phyloP scores from a whole-genome alignment of 2,888 invertebrate genomes.

The Salticus scenicus region DNA sequence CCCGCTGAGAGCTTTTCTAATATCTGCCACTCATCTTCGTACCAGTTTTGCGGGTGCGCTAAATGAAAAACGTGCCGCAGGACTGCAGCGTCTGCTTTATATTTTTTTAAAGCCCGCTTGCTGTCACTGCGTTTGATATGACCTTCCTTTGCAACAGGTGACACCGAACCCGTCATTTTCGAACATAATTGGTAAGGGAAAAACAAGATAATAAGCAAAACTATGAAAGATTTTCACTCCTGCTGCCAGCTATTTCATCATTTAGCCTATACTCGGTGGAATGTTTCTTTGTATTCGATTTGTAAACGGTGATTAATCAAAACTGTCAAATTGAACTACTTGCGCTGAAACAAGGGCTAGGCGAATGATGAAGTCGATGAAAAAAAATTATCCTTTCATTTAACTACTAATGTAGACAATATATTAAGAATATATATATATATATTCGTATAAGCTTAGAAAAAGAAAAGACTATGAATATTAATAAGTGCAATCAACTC shows the following conservation, averaged over 20 bases:
- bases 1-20: conserved; percentile 6
- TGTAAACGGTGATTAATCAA: conserved; percentile 67
- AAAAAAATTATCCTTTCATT: too few species aligned
- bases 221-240: neutral
- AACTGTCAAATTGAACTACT: conserved; percentile 53
- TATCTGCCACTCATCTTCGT: conserved; percentile 48
- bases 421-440: too few species aligned
- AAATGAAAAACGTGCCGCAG: conserved; percentile 44
- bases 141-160: conserved; percentile 50
- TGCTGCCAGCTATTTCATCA: conserved; percentile 3
- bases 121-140: conserved; percentile 26
- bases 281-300: conserved; percentile 59
- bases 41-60: neutral
- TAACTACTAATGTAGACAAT: too few species aligned
- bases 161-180: conserved; percentile 52
- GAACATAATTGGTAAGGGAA: conserved; percentile 42
- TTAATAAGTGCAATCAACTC: too few species aligned
- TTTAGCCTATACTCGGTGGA: conserved; percentile 13
- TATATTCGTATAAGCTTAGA: too few species aligned
- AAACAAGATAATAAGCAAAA: conserved; percentile 11
- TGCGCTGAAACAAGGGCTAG: too few species aligned
- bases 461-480: too few species aligned
- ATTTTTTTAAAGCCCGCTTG: conserved; percentile 12
- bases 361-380: neutral
- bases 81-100: conserved; percentile 39